phyloP scores from a whole-genome alignment of 2,113 vertebrate species.

The Suncus etruscus region DNA sequence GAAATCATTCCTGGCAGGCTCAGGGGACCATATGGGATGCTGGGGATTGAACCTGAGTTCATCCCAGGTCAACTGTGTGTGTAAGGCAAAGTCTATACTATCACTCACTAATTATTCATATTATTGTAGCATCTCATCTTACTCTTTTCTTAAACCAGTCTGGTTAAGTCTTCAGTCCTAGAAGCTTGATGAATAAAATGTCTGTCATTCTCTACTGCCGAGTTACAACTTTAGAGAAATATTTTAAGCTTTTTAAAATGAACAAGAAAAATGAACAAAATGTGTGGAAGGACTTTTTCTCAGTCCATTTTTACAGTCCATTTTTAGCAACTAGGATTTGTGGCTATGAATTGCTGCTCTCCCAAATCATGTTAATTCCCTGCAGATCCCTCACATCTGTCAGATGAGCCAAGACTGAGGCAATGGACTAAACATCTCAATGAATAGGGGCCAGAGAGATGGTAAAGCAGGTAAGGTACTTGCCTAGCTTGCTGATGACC shows the following conservation, averaged over 20 bases:
- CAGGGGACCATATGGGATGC: no score
- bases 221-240: constrained; percentile 35
- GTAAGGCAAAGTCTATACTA: no score
- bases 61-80: no score
- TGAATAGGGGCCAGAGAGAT: neutral
- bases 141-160: neutral
- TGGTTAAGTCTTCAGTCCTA: neutral
- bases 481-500: no score
- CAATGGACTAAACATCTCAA: neutral
- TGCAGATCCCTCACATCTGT: rapidly evolving
- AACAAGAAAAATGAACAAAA: neutral
- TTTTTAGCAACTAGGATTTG: neutral
- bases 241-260: constrained; percentile 14
- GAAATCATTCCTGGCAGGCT: no score
- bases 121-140: neutral
- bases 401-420: neutral
- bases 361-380: neutral
- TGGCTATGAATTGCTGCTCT: neutral
- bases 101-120: neutral
- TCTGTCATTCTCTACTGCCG: neutral
- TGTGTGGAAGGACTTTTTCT: neutral
- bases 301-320: neutral
- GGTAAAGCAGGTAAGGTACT: no score
- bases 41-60: no score
- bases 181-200: neutral